Base-by-base conservation (phyloP, 2,888 invertebrate species). In the Agrenia bidenticulata region DNA sequence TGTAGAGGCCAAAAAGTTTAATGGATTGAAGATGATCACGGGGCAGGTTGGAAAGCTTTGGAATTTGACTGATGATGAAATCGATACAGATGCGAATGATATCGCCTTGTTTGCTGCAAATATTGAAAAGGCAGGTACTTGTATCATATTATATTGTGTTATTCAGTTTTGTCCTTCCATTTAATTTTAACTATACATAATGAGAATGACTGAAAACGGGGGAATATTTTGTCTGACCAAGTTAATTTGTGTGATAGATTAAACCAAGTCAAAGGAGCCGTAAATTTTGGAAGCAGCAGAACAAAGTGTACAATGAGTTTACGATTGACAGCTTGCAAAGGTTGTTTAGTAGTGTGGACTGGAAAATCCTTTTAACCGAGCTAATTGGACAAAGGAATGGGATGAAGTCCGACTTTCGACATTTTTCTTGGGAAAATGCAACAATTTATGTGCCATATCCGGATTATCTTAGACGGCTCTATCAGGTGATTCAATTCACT, bases 311-410 rank as follows among this genome's bases (percentile, higher is more conserved):
- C 80, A 80, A 76, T 78, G 80, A 71, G 77, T 79, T 60, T 81
- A 80, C 77, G 79, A 74, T 82, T 65, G 79, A 80, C 56, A 77
- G 80, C 67, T 79, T 83, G 27, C 82, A 82, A 74, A 78, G 80
- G 58, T 79, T 78, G 66, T 82, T 81, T 75, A 79, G 79, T 77
- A 81, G 81, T 78, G 66, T 75, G 60, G 67, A 75, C 61, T 75
- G 75, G 75, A 69, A 64, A 55, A 49, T 64, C 32, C 61, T 74
- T 24, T 63, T 72, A 13, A 45, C 50, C 13, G 49, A 59, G 32
- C 60, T 72, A 50, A 57, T 72, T 56, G 45, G 69, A 67, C 45
- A 61, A n/a, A n/a, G n/a, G n/a, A n/a, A n/a, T n/a, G n/a, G n/a
- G n/a, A n/a, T n/a, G n/a, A n/a, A n/a, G n/a, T n/a, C n/a, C n/a